These are phyloP conservation scores for Agapornis roseicollis DNA, from an alignment of 2,113 vertebrate genomes.

Conservation along the genomic window DNA sequence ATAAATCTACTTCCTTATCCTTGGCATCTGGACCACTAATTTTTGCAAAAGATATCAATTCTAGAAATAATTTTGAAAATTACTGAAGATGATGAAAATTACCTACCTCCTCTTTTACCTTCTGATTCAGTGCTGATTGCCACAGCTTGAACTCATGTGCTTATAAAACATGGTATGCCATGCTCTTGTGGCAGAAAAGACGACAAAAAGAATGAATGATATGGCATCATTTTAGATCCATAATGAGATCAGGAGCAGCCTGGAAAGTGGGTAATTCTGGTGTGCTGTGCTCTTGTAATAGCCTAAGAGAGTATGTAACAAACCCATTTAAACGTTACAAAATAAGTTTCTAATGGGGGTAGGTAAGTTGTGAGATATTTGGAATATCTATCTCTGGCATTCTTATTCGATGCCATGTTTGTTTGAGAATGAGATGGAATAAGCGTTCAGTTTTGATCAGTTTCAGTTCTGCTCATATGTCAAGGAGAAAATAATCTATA, in stretches of 20 bases:
- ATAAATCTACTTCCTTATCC: neutral
- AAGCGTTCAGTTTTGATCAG: neutral
- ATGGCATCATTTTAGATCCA: neutral
- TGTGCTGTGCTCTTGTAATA: neutral
- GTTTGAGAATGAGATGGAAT: neutral
- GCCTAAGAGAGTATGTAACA: neutral
- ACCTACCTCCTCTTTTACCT: neutral
- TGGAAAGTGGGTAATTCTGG: neutral
- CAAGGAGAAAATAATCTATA: neutral
- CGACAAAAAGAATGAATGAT: neutral
- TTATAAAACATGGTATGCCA: neutral
- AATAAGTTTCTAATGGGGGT: neutral
- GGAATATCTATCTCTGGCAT: neutral
- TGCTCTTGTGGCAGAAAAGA: neutral
- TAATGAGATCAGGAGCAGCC: neutral
- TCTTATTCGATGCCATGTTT: neutral
- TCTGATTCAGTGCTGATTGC: neutral
- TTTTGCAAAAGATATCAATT: neutral
- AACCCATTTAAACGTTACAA: neutral
- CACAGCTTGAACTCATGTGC: neutral
- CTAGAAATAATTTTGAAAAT: neutral
- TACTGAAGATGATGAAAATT: neutral
- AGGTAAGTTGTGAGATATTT: neutral
- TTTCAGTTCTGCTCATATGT: neutral
- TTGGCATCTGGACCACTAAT: neutral